phyloP scores from a whole-genome alignment of 2,113 vertebrate genomes.

The Sclerurus mexicanus region DNA sequence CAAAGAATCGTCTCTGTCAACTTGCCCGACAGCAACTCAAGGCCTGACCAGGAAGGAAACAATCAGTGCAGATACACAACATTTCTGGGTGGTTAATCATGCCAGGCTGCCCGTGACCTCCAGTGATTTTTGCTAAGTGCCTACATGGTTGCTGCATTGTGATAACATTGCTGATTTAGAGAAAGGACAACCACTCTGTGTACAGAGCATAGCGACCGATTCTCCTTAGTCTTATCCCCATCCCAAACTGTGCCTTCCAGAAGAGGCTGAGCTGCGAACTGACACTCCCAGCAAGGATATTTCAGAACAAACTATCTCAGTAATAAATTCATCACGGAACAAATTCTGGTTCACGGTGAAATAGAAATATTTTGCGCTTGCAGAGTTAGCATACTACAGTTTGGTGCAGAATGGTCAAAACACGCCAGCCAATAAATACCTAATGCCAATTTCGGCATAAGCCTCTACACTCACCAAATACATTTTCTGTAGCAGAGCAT shows the following conservation, averaged over 20 bases:
- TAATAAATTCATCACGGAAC: not conserved
- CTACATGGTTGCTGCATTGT: not conserved
- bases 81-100: not conserved
- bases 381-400: not conserved
- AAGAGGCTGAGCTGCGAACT: not conserved
- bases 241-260: not conserved
- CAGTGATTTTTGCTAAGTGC: not conserved
- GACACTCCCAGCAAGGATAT: no score
- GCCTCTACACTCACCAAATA: rapidly evolving
- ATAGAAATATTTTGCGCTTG: not conserved
- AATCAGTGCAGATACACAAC: not conserved
- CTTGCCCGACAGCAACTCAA: not conserved
- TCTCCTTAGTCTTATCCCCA: not conserved
- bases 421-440: not conserved
- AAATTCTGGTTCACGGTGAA: not conserved
- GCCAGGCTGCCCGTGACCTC: not conserved
- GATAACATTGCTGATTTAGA: not conserved
- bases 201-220: rapidly evolving
- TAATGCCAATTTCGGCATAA: not conserved
- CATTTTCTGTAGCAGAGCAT: not conserved
- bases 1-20: not conserved
- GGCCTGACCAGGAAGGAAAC: not conserved
- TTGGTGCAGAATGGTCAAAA: not conserved
- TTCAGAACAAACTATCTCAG: not conserved
- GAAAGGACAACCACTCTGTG: not conserved